A percentile compares a stretch with the other conserved stretches of the same genome.
These are phyloP conservation scores for Tanytarsus gracilentus DNA, from an alignment of 2,888 invertebrate species.

Conservation along the genomic window DNA sequence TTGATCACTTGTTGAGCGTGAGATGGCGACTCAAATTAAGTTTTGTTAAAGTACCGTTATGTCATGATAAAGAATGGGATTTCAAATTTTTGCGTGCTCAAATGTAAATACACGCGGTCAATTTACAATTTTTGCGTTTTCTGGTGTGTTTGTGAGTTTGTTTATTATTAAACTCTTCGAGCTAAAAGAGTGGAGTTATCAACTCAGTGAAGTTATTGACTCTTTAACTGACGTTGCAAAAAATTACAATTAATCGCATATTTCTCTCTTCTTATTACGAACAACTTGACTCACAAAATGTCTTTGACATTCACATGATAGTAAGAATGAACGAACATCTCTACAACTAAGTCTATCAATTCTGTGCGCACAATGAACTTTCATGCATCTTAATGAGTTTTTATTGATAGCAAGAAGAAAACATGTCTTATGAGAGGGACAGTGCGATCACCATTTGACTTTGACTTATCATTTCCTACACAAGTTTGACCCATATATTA, in stretches of 20 bases:
- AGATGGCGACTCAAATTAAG: too few species aligned
- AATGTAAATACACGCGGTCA: too few species aligned
- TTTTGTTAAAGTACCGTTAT: too few species aligned
- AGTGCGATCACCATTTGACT: not conserved
- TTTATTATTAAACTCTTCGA: too few species aligned
- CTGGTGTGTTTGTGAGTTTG: too few species aligned
- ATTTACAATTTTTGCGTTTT: too few species aligned
- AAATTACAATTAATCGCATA: conserved; percentile 5
- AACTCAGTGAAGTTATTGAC: conserved; percentile 9
- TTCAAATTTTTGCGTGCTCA: too few species aligned
- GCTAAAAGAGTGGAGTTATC: too few species aligned
- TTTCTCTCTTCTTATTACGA: not conserved
- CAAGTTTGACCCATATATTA: conserved; percentile 12
- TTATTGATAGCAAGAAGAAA: too few species aligned
- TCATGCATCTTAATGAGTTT: not conserved
- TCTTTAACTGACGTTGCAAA: conserved; percentile 11
- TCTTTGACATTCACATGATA: conserved; percentile 23
- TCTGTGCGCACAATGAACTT: conserved; percentile 13
- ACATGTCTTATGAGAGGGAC: not conserved
- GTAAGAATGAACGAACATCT: not conserved
- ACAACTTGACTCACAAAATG: conserved; percentile 5
- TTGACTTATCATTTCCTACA: not conserved
- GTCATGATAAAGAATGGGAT: too few species aligned
- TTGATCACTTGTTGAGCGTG: too few species aligned
- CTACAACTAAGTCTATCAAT: conserved; percentile 1